These are phyloP conservation scores for Brachirus orientalis DNA, from an alignment of 2,113 vertebrate genomes.

Conservation along the genomic window DNA sequence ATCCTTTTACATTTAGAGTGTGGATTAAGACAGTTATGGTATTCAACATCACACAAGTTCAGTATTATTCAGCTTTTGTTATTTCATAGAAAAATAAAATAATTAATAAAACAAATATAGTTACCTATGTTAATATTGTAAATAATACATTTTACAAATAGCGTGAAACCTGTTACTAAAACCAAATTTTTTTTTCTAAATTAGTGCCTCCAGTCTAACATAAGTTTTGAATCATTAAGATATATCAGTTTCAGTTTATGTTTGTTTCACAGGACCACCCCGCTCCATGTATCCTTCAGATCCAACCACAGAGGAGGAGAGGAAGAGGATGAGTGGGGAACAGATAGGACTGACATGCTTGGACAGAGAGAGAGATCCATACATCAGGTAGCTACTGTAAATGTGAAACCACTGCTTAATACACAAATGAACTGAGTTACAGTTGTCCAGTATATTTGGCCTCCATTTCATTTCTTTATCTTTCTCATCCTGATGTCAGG, in stretches of 20 bases:
- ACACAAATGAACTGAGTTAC: not conserved
- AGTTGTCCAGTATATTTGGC: not conserved
- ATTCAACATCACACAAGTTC: too few species aligned
- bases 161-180: too few species aligned
- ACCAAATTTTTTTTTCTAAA: too few species aligned
- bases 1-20: too few species aligned
- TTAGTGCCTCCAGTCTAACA: too few species aligned
- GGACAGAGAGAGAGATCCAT: constrained; percentile 86
- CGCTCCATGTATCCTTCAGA: constrained; percentile 87
- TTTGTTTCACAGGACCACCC: constrained; percentile 67
- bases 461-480: constrained; percentile 5
- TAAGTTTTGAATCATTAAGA: not conserved
- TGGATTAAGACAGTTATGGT: too few species aligned
- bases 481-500: constrained; percentile 72
- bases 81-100: too few species aligned
- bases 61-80: too few species aligned
- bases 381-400: constrained; percentile 89
- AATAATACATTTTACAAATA: too few species aligned
- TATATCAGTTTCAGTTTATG: constrained; percentile 30
- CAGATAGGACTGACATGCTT: constrained; percentile 87
- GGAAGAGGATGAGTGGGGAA: constrained; percentile 88
- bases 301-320: constrained; percentile 87
- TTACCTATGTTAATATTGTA: too few species aligned
- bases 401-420: not conserved
- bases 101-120: too few species aligned